Conservation (phyloP, 2,113 vertebrate species). For the Calidris pygmaea region DNA sequence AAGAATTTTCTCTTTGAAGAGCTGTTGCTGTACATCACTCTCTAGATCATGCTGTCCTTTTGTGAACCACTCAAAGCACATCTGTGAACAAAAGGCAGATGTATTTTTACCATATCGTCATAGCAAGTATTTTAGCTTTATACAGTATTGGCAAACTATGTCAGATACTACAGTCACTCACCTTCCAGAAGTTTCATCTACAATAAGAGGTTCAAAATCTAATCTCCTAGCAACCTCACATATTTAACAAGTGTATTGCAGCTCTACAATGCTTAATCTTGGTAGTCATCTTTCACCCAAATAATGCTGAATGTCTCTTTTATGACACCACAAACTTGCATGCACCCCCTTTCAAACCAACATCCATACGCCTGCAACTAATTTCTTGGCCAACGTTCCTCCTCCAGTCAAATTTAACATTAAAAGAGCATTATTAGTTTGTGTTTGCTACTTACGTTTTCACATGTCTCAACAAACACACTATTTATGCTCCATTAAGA, state of each 20-base stretch:
- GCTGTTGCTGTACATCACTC: constrained; percentile 96
- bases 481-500: not conserved
- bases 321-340: not conserved
- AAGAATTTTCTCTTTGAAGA: constrained; percentile 98
- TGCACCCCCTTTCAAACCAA: not conserved
- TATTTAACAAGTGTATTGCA: not conserved
- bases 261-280: not conserved
- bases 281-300: not conserved
- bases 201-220: not conserved
- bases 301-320: not conserved
- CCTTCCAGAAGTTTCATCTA: not conserved
- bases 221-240: not conserved
- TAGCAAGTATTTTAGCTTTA: not conserved
- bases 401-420: not conserved
- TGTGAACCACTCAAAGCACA: constrained; percentile 99
- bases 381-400: not conserved
- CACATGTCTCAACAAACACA: not conserved
- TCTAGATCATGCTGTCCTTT: constrained; percentile 98
- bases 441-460: not conserved
- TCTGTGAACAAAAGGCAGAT: constrained; percentile 70
- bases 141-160: not conserved
- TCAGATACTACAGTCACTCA: not conserved
- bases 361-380: not conserved
- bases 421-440: not conserved
- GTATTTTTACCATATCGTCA: not conserved